Evolutionary conservation across 2,888 invertebrate species (phyloP).

Genomic region (Agrochola macilenta): DNA sequence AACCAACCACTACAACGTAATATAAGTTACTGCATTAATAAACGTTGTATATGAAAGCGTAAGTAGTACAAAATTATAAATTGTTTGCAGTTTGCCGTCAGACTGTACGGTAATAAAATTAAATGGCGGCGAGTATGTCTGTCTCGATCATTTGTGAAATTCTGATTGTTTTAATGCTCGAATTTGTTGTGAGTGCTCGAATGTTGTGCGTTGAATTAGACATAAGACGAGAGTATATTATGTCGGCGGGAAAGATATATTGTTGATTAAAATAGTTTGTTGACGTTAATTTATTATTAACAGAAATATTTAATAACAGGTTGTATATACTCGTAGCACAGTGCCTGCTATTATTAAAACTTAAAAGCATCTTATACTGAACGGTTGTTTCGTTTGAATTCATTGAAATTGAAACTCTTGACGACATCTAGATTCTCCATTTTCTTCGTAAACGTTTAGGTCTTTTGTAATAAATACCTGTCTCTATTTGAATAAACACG

Average conservation of each 20-base stretch:
- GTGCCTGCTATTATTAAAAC: slow-evolving; percentile 15
- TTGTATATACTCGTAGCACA: slow-evolving; percentile 3
- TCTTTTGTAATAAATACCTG: slow-evolving; percentile 8
- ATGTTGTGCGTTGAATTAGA: slow-evolving; percentile 47
- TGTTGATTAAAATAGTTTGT: slow-evolving; percentile 52
- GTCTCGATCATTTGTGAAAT: slow-evolving; percentile 60
- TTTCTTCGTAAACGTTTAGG: slow-evolving; percentile 18
- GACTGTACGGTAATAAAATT: slow-evolving; percentile 62
- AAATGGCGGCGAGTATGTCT: slow-evolving; percentile 62
- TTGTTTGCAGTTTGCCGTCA: slow-evolving; percentile 56
- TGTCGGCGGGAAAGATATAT: slow-evolving; percentile 34
- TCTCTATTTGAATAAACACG: slow-evolving; percentile 24
- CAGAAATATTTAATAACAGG: slow-evolving; percentile 18
- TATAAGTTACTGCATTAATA: slow-evolving; percentile 52
- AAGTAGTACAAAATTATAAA: slow-evolving; percentile 61
- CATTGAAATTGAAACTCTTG: slow-evolving; percentile 28
- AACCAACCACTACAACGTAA: slow-evolving; percentile 23
- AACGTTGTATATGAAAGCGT: slow-evolving; percentile 40
- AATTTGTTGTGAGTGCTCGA: slow-evolving; percentile 39
- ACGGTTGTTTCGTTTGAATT: slow-evolving; percentile 1
- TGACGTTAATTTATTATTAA: slow-evolving; percentile 38
- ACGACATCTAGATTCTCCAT: slow-evolving; percentile 1
- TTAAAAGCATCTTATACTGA: slow-evolving; percentile 13
- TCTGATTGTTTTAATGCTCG: slow-evolving; percentile 62
- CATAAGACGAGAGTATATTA: slow-evolving; percentile 45